Base-by-base conservation (phyloP, 2,797 vertebrate species). In the Melanotaenia boesemani region DNA sequence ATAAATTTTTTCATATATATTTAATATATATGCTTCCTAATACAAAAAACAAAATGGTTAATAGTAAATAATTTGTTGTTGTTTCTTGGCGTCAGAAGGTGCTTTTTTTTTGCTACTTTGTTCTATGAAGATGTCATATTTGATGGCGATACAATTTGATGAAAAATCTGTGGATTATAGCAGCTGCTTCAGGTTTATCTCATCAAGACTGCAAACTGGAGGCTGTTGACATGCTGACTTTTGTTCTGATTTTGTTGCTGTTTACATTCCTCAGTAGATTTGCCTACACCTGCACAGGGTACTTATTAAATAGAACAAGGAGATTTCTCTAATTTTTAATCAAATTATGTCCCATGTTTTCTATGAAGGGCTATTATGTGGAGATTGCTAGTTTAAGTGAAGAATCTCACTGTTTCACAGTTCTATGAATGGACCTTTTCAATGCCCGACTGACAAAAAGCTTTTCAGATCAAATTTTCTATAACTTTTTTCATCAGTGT, bases 41-140 rank as follows among this genome's bases (percentile, higher is more conserved):
- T 50, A n/a, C 10, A 22, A 50, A 48, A 50, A 20, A 50, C 22
- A 20, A 22, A 3, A 15, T 56, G 26, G 13, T 52, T 24, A 11
- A 54, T 5, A 54, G 50, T 44, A 16, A 44, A 44, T 16, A 44
- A 13, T 44, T 44, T 16, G n/a, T 50, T 48, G 46, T 50, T 44
- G 41, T 9, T 50, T 48, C n/a, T 50, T 22, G 1, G 28, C 30
- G 6, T 30, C 6, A 0, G 54, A n/a, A 61, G 7, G 59, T 63
- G 41, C 18, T 67, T 58, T 10, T n/a, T 28, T 63, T 36, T 68
- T 3, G 41, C 41, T 16, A 36, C 16, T 70, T 77, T 46, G 7
- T 57, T 39, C 46, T 55, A 13, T 58, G 63, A 57, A 8, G 16
- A 50, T 34, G 6, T 52, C 2, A 11, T 10, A 15, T 66, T 32